These are phyloP conservation scores for Lasioglossum pauxillum DNA, from an alignment of 2,888 invertebrate species.

Conservation along the genomic window DNA sequence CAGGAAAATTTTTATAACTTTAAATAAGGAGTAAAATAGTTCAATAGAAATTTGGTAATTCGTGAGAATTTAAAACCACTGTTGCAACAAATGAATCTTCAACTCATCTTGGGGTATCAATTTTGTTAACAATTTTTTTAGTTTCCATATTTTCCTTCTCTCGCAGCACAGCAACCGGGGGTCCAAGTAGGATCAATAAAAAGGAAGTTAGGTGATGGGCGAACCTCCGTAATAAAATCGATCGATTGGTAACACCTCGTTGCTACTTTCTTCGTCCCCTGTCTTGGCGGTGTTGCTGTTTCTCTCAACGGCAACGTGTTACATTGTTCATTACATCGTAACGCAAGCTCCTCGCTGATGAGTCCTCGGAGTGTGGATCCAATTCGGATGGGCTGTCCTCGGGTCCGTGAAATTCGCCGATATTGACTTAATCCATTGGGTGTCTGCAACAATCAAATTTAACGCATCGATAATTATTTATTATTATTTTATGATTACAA, in stretches of 20 bases:
- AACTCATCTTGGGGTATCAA: too few relatives aligned
- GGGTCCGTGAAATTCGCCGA: conserved; percentile 6
- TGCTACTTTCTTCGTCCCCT: conserved; percentile 6
- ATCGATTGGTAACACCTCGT: conserved; percentile 24
- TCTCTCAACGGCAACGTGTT: conserved; percentile 48
- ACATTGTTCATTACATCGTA: conserved; percentile 66
- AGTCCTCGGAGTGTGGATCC: conserved; percentile 13
- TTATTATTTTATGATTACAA: neutral
- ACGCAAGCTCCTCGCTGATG: conserved; percentile 24
- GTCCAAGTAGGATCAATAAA: conserved; percentile 17
- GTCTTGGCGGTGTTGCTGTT: conserved; percentile 25
- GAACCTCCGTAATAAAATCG: conserved; percentile 64
- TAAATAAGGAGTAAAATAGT: too few relatives aligned
- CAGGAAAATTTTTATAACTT: too few relatives aligned
- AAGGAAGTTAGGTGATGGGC: conserved; percentile 28
- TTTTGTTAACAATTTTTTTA: too few relatives aligned
- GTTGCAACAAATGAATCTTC: too few relatives aligned
- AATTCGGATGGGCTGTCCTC: conserved; percentile 18
- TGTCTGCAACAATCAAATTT: conserved; percentile 28
- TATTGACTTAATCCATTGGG: conserved; percentile 44
- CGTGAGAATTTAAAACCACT: too few relatives aligned
- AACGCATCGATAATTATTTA: too few relatives aligned
- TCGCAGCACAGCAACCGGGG: neutral
- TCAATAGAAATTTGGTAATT: too few relatives aligned
- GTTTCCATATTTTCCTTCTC: neutral